Evolutionary conservation across 2,113 vertebrate species (phyloP).

Genomic region (Canis aureus): DNA sequence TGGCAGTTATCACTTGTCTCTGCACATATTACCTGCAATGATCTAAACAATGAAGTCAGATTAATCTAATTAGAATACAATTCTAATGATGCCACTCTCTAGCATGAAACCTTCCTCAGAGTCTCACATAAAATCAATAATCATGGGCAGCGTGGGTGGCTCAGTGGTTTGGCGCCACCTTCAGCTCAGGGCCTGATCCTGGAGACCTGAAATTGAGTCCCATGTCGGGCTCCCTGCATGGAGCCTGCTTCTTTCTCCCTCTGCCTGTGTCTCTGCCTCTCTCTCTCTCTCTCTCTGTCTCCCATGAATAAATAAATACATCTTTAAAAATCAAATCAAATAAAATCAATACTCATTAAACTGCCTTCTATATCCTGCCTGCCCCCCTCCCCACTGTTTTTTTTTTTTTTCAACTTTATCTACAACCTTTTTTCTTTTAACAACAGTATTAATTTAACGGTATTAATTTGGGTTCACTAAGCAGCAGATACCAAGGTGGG

Average conservation of each 20-base stretch:
- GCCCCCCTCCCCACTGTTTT: neutral
- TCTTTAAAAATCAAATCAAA: neutral
- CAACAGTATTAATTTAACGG: neutral
- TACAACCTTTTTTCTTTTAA: neutral
- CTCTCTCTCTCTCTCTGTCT: too few species aligned
- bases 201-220: too few species aligned
- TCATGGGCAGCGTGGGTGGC: neutral
- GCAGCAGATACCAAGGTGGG: neutral
- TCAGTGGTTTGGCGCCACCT: too few species aligned
- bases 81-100: neutral
- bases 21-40: neutral
- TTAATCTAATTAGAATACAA: neutral
- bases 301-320: too few species aligned
- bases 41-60: neutral
- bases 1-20: neutral
- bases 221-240: too few species aligned
- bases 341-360: neutral
- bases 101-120: neutral
- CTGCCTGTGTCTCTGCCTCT: too few species aligned
- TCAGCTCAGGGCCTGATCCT: too few species aligned
- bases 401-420: neutral
- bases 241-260: too few species aligned
- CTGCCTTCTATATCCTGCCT: neutral
- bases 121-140: neutral
- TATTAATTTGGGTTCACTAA: neutral